Base-by-base conservation (phyloP, 2,888 invertebrate species). In the Allacma fusca region DNA sequence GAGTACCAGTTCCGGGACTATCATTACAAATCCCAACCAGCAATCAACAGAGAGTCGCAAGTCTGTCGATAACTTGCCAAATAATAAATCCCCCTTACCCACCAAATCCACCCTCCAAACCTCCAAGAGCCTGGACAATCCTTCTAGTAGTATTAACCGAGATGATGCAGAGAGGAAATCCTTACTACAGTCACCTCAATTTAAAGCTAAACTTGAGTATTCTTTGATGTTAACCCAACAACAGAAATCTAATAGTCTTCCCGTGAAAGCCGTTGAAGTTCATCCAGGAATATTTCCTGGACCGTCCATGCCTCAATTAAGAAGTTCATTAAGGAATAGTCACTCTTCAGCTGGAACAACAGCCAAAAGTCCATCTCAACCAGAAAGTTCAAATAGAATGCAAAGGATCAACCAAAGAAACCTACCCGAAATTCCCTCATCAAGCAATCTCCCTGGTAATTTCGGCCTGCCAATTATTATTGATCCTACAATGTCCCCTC, bases 371-470 rank as follows among this genome's bases (percentile, higher is more conserved):
- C 40, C n/a, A 19, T 0, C 34, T n/a, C 40, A 29, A 21, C 34
- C 34, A 21, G 68, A 34, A 68, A 68, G 13, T 68, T 26, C 62
- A 62, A 26, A 50, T n/a, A 23, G 62, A 7, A 24, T 62, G 26
- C 62, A 62, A 21, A 62, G 12, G 5, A 67, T 75, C 16, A 64
- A 29, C 65, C 70, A 40, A 50, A 76, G 74, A 64, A 71, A 73
- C 57, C 73, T 44, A 34, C 62, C 26, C 0, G 67, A 59, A 73
- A 73, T 59, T 59, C 72, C 50, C 19, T 13, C 19, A 1, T 19
- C 50, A 29, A 59, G 72, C 29, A 75, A 65, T 40, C n/a, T 78
- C 26, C 75, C 67, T 1, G 78, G 75, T 16, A 75, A 75, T 28
- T 75, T 64, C 26, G 65, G 75, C 24, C 26, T 75, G 1, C 75